Evolutionary conservation across 2,888 invertebrate species (phyloP).

Genomic region (Nemapogon koenigi): DNA sequence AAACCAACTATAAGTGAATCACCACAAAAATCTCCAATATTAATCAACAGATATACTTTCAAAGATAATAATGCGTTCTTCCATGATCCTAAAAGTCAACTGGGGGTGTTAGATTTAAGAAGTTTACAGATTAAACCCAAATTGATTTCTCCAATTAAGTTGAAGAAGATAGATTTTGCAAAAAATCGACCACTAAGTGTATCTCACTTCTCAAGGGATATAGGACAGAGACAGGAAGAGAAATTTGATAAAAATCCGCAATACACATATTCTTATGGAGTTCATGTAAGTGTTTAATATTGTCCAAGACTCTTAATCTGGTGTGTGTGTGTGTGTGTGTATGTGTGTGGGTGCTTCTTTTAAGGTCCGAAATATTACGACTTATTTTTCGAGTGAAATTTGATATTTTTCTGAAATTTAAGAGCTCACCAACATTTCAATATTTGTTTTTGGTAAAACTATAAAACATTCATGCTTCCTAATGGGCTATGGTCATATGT

Average conservation of each 20-base stretch:
- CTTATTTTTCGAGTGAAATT: too few species aligned
- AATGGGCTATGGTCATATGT: too few species aligned
- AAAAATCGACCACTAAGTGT: constrained; percentile 25
- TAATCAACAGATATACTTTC: constrained; percentile 8
- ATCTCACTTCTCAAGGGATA: constrained; percentile 26
- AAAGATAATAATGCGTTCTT: constrained; percentile 9
- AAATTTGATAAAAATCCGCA: constrained; percentile 30
- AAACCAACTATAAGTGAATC: not conserved
- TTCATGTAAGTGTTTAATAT: constrained; percentile 36
- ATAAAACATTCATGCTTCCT: too few species aligned
- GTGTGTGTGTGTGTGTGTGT: too few species aligned
- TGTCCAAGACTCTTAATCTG: too few species aligned
- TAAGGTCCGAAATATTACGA: too few species aligned
- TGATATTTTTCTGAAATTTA: too few species aligned
- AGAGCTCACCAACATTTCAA: too few species aligned
- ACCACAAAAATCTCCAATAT: constrained; percentile 2
- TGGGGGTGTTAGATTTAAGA: constrained; percentile 4
- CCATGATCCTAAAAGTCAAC: not conserved
- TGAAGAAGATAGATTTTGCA: constrained; percentile 24
- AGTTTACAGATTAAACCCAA: not conserved
- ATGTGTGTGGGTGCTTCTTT: too few species aligned
- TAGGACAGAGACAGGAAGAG: constrained; percentile 10
- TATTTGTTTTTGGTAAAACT: too few species aligned
- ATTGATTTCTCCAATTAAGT: constrained; percentile 10
- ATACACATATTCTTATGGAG: constrained; percentile 39